phyloP scores from a whole-genome alignment of 1,140 invertebrate species.

The Himalopsyche phryganea region DNA sequence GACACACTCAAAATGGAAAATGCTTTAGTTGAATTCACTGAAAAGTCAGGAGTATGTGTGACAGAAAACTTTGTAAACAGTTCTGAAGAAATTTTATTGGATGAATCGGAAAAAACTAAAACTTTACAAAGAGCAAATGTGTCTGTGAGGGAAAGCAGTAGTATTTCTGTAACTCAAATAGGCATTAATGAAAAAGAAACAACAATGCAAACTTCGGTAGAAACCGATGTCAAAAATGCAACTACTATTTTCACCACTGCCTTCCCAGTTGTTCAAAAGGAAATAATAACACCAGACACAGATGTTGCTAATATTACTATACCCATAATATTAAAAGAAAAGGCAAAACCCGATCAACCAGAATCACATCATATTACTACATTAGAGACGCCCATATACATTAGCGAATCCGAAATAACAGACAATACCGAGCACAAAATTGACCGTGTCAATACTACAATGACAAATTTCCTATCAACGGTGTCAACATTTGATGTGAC shows the following conservation, averaged over 20 bases:
- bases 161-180: slow-evolving; percentile 50
- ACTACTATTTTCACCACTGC: slow-evolving; percentile 11
- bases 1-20: slow-evolving; percentile 37
- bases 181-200: slow-evolving; percentile 48
- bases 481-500: slow-evolving; percentile 15
- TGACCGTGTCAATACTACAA: slow-evolving; percentile 8
- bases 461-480: slow-evolving; percentile 13
- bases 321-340: slow-evolving; percentile 42
- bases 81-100: slow-evolving; percentile 34
- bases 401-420: slow-evolving; percentile 9
- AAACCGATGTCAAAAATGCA: slow-evolving; percentile 26
- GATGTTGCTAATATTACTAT: slow-evolving; percentile 44
- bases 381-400: slow-evolving; percentile 18
- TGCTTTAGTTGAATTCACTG: slow-evolving; percentile 38
- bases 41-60: slow-evolving; percentile 36
- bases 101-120: slow-evolving; percentile 32
- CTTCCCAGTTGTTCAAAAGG: slow-evolving; percentile 24
- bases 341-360: slow-evolving; percentile 36
- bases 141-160: slow-evolving; percentile 45
- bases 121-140: slow-evolving; percentile 41
- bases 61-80: slow-evolving; percentile 38
- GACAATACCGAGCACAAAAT: background rate
- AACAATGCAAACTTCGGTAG: slow-evolving; percentile 12
- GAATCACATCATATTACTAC: slow-evolving; percentile 34
- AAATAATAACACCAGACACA: slow-evolving; percentile 42